Percentiles rank a stretch among this genome's conserved stretches.
These are phyloP conservation scores for Diaprepes abbreviatus DNA, from an alignment of 2,888 invertebrate genomes.

Conservation along the genomic window DNA sequence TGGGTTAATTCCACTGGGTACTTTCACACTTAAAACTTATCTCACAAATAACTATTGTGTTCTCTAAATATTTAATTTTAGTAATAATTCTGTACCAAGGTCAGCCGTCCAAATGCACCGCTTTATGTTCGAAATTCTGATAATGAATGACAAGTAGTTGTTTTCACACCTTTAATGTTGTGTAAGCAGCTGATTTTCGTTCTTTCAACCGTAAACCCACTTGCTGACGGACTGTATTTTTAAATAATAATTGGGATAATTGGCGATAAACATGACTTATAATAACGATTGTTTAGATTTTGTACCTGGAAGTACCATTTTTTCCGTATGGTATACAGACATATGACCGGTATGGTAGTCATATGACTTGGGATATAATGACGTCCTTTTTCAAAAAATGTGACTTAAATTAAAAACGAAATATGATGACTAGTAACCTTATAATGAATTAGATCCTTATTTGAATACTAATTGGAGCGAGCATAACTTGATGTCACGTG, in stretches of 20 bases:
- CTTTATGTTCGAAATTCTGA: not conserved
- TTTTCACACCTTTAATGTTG: conserved; percentile 43
- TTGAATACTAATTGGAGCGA: no score
- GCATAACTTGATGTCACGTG: no score
- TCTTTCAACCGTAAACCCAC: conserved; percentile 7
- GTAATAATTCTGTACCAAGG: conserved; percentile 7
- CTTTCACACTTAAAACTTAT: no score
- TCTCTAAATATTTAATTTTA: not conserved
- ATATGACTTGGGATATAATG: not conserved
- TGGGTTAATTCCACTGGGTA: no score
- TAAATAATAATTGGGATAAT: conserved; percentile 13
- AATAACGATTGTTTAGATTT: not conserved
- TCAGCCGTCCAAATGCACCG: conserved; percentile 1
- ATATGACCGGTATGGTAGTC: not conserved
- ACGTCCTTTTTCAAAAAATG: not conserved
- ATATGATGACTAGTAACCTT: not conserved
- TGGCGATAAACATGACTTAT: not conserved
- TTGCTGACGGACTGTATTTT: conserved; percentile 1
- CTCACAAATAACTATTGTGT: no score
- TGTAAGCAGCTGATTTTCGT: conserved; percentile 30
- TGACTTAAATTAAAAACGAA: not conserved
- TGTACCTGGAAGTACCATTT: not conserved
- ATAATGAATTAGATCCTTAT: not conserved
- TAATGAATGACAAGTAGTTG: conserved; percentile 39
- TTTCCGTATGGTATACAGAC: not conserved